Percentiles rank a stretch among this genome's conserved stretches.
Evolutionary conservation across 2,113 vertebrate genomes (phyloP).

Genomic region (Gasterosteus aculeatus): DNA sequence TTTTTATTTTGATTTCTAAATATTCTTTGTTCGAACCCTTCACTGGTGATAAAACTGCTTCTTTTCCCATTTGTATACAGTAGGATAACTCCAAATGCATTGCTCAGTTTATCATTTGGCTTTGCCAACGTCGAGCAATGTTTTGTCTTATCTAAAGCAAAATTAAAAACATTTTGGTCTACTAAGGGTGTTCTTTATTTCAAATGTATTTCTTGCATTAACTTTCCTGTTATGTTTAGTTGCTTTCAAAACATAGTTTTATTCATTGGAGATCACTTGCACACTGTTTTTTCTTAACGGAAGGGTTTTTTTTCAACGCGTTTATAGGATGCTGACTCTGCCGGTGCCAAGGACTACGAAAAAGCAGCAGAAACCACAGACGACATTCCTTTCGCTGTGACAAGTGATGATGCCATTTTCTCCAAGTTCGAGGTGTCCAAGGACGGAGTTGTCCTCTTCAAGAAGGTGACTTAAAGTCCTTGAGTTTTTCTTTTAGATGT

Average conservation of each 20-base stretch:
- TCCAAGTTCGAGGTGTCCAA: constrained; percentile 87
- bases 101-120: neutral
- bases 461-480: constrained; percentile 85
- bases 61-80: neutral
- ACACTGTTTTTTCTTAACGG: neutral
- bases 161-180: neutral
- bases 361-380: constrained; percentile 89
- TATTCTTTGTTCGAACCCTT: neutral
- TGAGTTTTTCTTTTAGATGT: neutral
- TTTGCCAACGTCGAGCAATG: neutral
- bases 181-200: neutral
- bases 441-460: constrained; percentile 92
- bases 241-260: neutral
- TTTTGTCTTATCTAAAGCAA: neutral
- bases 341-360: constrained; percentile 86
- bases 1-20: neutral
- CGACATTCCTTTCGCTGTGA: constrained; percentile 92
- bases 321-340: constrained; percentile 84
- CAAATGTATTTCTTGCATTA: neutral
- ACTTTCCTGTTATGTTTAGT: neutral
- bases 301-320: neutral
- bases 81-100: neutral
- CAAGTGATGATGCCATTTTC: constrained; percentile 84
- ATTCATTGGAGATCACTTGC: neutral
- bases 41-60: neutral